Evolutionary conservation across 2,113 vertebrate genomes (phyloP).

Genomic region (Archilochus colubris): DNA sequence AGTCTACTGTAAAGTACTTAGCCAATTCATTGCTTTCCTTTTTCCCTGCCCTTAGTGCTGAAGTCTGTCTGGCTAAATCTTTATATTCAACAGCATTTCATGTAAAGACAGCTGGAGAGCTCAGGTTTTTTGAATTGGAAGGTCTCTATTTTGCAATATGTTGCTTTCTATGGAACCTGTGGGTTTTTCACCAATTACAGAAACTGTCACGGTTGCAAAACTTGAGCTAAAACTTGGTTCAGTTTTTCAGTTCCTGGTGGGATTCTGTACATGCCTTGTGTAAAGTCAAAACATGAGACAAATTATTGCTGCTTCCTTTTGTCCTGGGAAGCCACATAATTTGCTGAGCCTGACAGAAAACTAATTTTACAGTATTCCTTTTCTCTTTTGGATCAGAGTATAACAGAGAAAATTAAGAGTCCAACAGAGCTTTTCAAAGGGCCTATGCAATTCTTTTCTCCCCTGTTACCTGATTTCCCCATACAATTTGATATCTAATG

Average conservation of each 20-base stretch:
- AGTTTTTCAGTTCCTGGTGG: slow-evolving; percentile 12
- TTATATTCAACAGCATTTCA: neutral
- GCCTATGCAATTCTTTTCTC: neutral
- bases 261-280: neutral
- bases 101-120: neutral
- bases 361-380: slow-evolving; percentile 27
- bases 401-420: slow-evolving; percentile 44
- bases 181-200: neutral
- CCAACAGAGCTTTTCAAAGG: slow-evolving; percentile 27
- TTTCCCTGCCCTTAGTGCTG: neutral
- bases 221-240: neutral
- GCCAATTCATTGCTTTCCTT: neutral
- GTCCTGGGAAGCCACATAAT: neutral
- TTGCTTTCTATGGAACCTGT: slow-evolving; percentile 17
- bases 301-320: slow-evolving; percentile 52
- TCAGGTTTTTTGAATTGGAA: slow-evolving; percentile 10
- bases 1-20: neutral
- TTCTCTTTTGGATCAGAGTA: slow-evolving; percentile 40
- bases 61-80: neutral
- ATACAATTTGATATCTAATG: neutral
- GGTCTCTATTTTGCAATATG: neutral
- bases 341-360: slow-evolving; percentile 25
- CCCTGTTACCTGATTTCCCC: neutral
- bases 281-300: slow-evolving; percentile 46
- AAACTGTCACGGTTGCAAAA: neutral